A percentile compares a stretch with the other conserved stretches of the same genome.
These are phyloP conservation scores for Danionella cerebrum DNA, from an alignment of 2,113 vertebrate species.

Conservation along the genomic window DNA sequence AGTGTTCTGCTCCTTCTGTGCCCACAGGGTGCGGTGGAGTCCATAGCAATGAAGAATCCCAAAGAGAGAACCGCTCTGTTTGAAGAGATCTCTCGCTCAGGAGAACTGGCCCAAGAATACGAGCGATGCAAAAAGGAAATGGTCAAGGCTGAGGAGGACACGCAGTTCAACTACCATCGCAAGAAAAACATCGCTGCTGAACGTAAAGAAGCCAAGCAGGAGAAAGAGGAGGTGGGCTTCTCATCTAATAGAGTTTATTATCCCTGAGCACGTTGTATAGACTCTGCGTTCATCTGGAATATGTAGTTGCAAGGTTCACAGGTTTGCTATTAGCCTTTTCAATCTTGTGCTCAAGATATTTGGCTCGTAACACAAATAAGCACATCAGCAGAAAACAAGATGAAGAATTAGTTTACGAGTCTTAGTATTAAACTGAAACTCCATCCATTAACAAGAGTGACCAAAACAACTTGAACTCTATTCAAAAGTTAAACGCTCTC, in stretches of 20 bases:
- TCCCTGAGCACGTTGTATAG: no score
- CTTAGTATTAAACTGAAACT: no score
- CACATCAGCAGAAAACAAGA: no score
- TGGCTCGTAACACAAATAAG: no score
- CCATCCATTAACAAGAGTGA: no score
- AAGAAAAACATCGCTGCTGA: constrained; percentile 95
- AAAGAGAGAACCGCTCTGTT: constrained; percentile 89
- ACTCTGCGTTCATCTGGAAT: no score
- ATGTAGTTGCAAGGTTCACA: background rate
- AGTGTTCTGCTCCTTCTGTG: background rate
- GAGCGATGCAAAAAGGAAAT: constrained; percentile 92
- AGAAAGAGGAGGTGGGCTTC: constrained; percentile 81
- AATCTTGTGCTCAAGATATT: no score
- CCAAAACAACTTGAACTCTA: no score
- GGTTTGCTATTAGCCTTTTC: no score
- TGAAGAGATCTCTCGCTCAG: constrained; percentile 90
- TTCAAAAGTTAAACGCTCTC: no score
- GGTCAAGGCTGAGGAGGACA: constrained; percentile 95
- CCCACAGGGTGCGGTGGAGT: constrained; percentile 83
- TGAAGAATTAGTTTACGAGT: no score
- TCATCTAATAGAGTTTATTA: no score
- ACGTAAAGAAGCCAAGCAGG: constrained; percentile 92
- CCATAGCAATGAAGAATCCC: constrained; percentile 94
- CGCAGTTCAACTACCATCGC: constrained; percentile 91
- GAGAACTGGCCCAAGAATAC: constrained; percentile 86